Conservation (phyloP, 2,888 invertebrate genomes). For the Cerastis leucographa region DNA sequence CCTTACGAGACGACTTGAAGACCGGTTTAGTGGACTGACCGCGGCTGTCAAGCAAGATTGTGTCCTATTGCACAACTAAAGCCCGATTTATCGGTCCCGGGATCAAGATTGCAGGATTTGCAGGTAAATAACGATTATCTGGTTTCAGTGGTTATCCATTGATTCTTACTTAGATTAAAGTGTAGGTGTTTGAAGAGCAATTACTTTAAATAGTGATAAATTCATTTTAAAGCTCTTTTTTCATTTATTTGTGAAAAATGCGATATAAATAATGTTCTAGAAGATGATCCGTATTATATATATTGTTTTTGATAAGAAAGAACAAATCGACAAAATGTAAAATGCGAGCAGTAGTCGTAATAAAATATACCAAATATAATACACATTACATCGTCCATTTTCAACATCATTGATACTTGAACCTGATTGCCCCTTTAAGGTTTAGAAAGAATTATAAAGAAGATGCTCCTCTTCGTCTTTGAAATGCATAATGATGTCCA, state of each 20-base stretch:
- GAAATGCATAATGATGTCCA: constrained; percentile 13
- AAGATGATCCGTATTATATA: neutral
- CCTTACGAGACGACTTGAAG: constrained; percentile 42
- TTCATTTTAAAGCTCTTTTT: constrained; percentile 37
- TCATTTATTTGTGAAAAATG: constrained; percentile 14
- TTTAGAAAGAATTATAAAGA: neutral
- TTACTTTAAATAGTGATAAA: constrained; percentile 20
- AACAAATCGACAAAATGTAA: neutral
- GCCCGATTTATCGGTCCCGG: constrained; percentile 56
- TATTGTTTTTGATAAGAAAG: neutral
- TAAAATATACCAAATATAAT: neutral
- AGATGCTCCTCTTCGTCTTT: neutral
- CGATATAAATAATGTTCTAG: constrained; percentile 12
- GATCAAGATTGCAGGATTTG: constrained; percentile 57
- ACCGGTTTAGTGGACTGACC: constrained; percentile 72
- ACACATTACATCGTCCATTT: neutral
- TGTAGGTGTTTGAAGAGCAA: constrained; percentile 28
- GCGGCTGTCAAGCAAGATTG: constrained; percentile 62
- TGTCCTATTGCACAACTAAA: constrained; percentile 68
- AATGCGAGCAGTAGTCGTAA: neutral
- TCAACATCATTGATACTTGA: neutral
- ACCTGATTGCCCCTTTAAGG: too few relatives aligned
- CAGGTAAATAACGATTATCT: constrained; percentile 59
- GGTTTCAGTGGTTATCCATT: constrained; percentile 37
- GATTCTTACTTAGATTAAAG: constrained; percentile 42